Base-by-base conservation (phyloP, 2,797 vertebrate species). In the Acipenser transmontanus region DNA sequence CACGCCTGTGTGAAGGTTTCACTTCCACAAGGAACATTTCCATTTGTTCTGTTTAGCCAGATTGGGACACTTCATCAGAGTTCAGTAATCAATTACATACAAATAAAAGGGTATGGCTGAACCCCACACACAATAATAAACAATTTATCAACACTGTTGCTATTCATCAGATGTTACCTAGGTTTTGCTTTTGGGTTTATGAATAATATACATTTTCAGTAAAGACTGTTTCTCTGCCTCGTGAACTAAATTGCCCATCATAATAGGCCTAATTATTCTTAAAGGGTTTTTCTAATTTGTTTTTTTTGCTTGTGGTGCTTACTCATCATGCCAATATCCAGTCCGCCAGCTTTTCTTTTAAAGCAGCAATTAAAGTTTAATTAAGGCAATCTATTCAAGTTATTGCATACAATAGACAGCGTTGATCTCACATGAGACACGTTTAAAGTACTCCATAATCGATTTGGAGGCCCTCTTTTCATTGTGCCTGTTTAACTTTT, bases 321-420 rank as follows among this genome's bases (percentile, higher is more conserved):
- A 57, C 9, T 57, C 12, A 11, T n/a, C 54, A 57, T 57, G 54
- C 12, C 12, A 14, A 2, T 13, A 11, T 57, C 9, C 12, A 11
- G 14, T 11, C 54, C 2, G 54, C 1, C 11, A n/a, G 54, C 54
- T 57, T 13, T n/a, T 57, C 9, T 57, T 57, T 57, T 57, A 11
- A 57, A 7, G 54, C 54, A 57, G 54, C 54, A 57, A 57, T 11
- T 57, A 13, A 57, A 57, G n/a, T 57, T 57, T 57, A 13, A 57
- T 57, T 57, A 57, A 57, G 54, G 54, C 54, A 57, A 57, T 57
- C 12, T n/a, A 57, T 57, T 13, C 14, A 13, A n/a, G 54, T 57
- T 57, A 11, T 13, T 57, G 6, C 12, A 11, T 13, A 57, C 12
- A 57, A 11, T 57, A 6, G 12, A 7, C 12, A 57, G 12, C 11